Percentiles rank a stretch among this genome's conserved stretches.
These are phyloP conservation scores for Cavia aperea DNA, from an alignment of 2,113 vertebrate species.

Conservation along the genomic window DNA sequence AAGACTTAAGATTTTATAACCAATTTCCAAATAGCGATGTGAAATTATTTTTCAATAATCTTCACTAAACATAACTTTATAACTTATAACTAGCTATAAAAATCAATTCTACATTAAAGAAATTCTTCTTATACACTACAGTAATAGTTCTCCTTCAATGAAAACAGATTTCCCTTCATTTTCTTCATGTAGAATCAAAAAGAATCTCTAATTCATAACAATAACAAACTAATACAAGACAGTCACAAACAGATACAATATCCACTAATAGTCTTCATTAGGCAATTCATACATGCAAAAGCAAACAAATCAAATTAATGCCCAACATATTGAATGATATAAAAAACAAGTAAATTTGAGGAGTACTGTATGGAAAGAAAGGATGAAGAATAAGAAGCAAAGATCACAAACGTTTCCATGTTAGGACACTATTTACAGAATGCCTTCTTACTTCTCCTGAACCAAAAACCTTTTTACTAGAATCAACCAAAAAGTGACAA, in stretches of 20 bases:
- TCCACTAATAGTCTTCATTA: neutral
- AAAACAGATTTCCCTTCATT: constrained; percentile 6
- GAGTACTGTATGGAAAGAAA: neutral
- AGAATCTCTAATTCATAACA: constrained; percentile 24
- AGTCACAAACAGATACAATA: neutral
- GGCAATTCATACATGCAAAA: neutral
- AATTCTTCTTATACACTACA: constrained; percentile 1
- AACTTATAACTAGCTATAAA: neutral
- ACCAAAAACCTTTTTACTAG: constrained; percentile 52
- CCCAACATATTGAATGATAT: neutral
- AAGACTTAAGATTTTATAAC: constrained; percentile 20
- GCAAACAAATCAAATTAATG: neutral
- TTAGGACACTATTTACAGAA: constrained; percentile 34
- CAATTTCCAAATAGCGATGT: constrained; percentile 20
- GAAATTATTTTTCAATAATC: constrained; percentile 23
- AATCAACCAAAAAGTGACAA: constrained; percentile 53
- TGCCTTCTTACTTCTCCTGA: constrained; percentile 33
- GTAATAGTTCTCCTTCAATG: neutral
- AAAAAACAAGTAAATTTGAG: constrained; percentile 24
- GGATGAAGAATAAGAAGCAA: neutral
- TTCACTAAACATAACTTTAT: neutral
- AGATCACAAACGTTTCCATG: constrained; percentile 13
- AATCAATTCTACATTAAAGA: neutral
- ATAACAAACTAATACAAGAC: neutral
- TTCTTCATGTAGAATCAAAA: neutral